Conservation (phyloP, 2,113 vertebrate species). For the Cricetomys ansorgei region DNA sequence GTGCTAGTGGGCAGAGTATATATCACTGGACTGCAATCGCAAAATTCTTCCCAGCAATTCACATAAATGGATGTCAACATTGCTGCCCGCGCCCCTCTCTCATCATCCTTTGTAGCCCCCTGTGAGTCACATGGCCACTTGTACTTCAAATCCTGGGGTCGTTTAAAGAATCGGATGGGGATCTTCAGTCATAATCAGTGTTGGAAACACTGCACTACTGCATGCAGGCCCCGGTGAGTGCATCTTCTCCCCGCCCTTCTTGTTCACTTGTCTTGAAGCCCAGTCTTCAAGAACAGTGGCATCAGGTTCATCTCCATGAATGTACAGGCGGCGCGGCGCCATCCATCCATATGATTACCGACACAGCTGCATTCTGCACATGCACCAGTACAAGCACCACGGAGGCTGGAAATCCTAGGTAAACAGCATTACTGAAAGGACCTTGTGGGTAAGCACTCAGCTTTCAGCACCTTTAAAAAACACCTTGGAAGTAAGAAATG, state of each 20-base stretch:
- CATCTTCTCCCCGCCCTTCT: not conserved
- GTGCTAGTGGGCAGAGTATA: not conserved
- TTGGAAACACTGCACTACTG: not conserved
- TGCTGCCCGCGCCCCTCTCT: not conserved
- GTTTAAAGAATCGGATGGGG: not conserved
- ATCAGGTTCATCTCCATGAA: not conserved
- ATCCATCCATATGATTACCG: not conserved
- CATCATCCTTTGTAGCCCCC: not conserved
- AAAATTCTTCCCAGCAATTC: not conserved
- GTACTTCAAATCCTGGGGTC: not conserved
- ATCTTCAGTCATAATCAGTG: not conserved
- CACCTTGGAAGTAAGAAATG: slow-evolving; percentile 38
- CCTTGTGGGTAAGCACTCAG: slow-evolving; percentile 28
- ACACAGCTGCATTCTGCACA: not conserved
- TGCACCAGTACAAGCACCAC: not conserved
- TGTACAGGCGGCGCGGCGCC: not conserved
- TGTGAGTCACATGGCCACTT: not conserved
- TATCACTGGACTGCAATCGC: not conserved
- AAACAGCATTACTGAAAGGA: slow-evolving; percentile 54
- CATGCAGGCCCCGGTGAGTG: not conserved
- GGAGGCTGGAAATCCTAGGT: slow-evolving; percentile 16
- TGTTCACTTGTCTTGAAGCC: not conserved
- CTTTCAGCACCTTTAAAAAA: slow-evolving; percentile 55
- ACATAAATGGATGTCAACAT: not conserved
- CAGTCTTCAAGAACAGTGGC: not conserved